Conservation (phyloP, 2,113 vertebrate species). For the Hypomesus transpacificus region DNA sequence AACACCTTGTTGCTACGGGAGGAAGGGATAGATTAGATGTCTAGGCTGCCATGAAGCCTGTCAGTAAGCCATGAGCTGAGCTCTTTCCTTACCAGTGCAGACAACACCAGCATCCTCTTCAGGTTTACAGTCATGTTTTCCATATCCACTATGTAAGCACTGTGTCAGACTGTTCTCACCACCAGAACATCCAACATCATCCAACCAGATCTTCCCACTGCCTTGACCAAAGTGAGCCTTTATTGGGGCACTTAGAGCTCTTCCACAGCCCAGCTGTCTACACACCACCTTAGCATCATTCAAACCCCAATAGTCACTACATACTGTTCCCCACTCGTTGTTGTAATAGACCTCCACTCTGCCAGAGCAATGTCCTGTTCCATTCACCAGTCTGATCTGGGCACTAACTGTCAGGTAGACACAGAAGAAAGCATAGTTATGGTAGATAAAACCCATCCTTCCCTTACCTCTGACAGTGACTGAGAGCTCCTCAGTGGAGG, state of each 20-base stretch:
- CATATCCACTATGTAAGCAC: slow-evolving; percentile 37
- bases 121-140: not conserved
- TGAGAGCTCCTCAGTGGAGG: not conserved
- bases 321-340: slow-evolving; percentile 59
- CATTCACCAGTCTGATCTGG: slow-evolving; percentile 42
- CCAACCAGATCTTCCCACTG: slow-evolving; percentile 41
- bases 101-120: not conserved
- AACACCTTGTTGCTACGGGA: not conserved
- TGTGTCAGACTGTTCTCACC: slow-evolving; percentile 43
- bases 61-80: not conserved
- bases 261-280: slow-evolving; percentile 59
- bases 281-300: slow-evolving; percentile 62
- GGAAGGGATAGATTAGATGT: not conserved
- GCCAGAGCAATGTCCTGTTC: slow-evolving; percentile 56
- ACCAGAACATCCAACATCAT: slow-evolving; percentile 46
- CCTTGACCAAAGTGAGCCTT: slow-evolving; percentile 53
- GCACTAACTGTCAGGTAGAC: slow-evolving; percentile 27
- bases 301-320: slow-evolving; percentile 59
- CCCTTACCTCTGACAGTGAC: not conserved
- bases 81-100: not conserved
- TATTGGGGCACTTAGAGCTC: slow-evolving; percentile 28
- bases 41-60: not conserved
- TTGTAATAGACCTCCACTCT: slow-evolving; percentile 58
- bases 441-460: not conserved
- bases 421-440: not conserved